These are phyloP conservation scores for Lucilia cuprina DNA, from an alignment of 1,140 invertebrate genomes.

Conservation along the genomic window DNA sequence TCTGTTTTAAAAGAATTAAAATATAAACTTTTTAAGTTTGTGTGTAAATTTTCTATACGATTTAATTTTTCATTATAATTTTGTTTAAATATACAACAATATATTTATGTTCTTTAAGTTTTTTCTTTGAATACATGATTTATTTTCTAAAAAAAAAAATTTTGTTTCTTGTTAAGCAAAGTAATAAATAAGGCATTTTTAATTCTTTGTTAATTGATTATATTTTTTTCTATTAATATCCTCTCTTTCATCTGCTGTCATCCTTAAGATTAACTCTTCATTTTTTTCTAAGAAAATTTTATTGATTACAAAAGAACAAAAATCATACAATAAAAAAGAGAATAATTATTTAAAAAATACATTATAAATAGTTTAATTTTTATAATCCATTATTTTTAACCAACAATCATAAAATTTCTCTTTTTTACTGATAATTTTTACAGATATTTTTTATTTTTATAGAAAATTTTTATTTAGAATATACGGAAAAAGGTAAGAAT, in stretches of 20 bases:
- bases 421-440: too few species aligned
- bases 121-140: not conserved
- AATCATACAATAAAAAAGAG: not conserved
- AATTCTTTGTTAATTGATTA: not conserved
- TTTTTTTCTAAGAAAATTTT: slow-evolving; percentile 3
- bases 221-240: not conserved
- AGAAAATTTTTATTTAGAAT: too few species aligned
- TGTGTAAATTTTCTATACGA: not conserved
- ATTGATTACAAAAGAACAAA: not conserved
- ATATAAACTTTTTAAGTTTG: slow-evolving; percentile 22
- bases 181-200: not conserved
- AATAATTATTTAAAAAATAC: not conserved
- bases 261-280: not conserved
- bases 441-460: too few species aligned
- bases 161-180: not conserved
- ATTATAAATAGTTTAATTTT: not conserved
- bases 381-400: too few species aligned
- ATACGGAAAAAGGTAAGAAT: too few species aligned
- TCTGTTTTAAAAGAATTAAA: not conserved
- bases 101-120: not conserved
- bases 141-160: not conserved
- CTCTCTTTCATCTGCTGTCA: not conserved
- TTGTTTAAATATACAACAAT: not conserved
- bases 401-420: too few species aligned
- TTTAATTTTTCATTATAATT: not conserved